These are phyloP conservation scores for Julus scandinavius DNA, from an alignment of 2,888 invertebrate species.

Conservation along the genomic window DNA sequence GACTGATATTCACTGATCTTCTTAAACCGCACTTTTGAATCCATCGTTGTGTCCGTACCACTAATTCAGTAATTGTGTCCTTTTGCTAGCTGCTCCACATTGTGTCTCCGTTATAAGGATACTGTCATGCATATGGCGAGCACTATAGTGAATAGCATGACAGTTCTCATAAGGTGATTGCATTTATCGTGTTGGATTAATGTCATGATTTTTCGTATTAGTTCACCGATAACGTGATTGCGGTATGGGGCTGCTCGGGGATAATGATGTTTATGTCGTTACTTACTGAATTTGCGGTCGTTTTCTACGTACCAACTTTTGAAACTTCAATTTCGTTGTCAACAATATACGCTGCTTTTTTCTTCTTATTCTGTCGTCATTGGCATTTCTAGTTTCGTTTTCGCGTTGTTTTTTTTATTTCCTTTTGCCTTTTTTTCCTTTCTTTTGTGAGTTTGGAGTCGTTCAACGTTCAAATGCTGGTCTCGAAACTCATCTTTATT, in stretches of 20 bases:
- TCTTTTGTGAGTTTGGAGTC: neutral
- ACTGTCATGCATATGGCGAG: neutral
- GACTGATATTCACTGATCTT: too few relatives aligned
- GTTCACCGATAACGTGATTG: slow-evolving; percentile 43
- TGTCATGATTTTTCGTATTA: slow-evolving; percentile 37
- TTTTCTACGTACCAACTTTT: slow-evolving; percentile 20
- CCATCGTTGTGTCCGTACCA: too few relatives aligned
- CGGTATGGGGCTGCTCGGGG: neutral
- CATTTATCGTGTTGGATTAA: slow-evolving; percentile 21
- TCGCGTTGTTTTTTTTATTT: neutral
- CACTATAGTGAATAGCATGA: neutral
- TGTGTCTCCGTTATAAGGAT: neutral
- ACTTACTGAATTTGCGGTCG: slow-evolving; percentile 38
- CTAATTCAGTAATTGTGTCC: too few relatives aligned
- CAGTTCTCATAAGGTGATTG: slow-evolving; percentile 19
- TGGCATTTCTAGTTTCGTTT: neutral
- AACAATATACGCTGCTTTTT: neutral
- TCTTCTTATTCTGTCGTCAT: neutral
- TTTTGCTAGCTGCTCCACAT: neutral
- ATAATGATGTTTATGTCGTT: slow-evolving; percentile 43
- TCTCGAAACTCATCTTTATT: slow-evolving; percentile 39
- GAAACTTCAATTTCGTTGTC: slow-evolving; percentile 40
- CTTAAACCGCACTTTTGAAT: too few relatives aligned
- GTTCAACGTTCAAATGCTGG: slow-evolving; percentile 1
- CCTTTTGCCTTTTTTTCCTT: neutral